Percentiles rank a stretch among this genome's conserved stretches.
Evolutionary conservation across 2,113 vertebrate species (phyloP).

Genomic region (Enhydra lutris): DNA sequence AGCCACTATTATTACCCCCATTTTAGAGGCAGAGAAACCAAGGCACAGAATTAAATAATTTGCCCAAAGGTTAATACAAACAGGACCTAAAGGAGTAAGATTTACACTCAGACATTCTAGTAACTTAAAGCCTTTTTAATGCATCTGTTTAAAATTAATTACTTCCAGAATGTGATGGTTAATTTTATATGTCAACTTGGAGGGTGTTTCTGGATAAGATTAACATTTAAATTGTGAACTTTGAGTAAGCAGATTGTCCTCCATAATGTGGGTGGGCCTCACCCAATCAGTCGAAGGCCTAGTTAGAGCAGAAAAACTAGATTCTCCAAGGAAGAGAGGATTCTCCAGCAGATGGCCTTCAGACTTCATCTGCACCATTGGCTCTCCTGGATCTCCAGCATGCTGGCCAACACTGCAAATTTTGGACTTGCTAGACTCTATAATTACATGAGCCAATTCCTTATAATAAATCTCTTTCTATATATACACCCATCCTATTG

Average conservation of each 20-base stretch:
- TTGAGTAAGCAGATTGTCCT: neutral
- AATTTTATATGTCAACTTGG: neutral
- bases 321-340: neutral
- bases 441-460: neutral
- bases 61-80: neutral
- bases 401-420: neutral
- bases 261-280: neutral
- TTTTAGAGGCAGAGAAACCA: neutral
- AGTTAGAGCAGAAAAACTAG: neutral
- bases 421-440: neutral
- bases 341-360: neutral
- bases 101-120: neutral
- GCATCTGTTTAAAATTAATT: neutral
- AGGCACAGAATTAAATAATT: neutral
- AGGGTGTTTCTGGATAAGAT: neutral
- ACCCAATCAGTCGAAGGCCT: neutral
- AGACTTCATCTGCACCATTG: neutral
- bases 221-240: neutral
- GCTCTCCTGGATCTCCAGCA: neutral
- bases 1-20: neutral
- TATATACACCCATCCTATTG: neutral
- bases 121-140: neutral
- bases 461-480: neutral
- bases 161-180: neutral
- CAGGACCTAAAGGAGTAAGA: neutral